Evolutionary conservation across 2,797 vertebrate species (phyloP), one percentile per base, ranked within the genome.

Genomic region (Kryptolebias ocellatus): DNA sequence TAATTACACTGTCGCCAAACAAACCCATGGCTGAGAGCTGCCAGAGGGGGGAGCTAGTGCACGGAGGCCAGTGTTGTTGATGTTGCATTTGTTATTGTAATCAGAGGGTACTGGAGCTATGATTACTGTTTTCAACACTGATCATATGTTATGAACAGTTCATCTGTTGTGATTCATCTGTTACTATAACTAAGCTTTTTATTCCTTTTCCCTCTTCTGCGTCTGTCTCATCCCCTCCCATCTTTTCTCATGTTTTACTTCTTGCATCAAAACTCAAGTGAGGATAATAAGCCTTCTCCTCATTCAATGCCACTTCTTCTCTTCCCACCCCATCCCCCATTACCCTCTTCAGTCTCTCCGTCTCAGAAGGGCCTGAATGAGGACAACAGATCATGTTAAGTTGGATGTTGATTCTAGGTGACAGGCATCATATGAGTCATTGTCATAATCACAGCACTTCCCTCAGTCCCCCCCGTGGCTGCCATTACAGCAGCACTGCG

Each of bases 41-140:
- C 97, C 97, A 96, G 96, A 92, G 89, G 96, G 94, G 95, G 96
- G 96, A 94, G 96, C 96, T 91, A 95, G 90, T 84, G 93, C 85
- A 92, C 94, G 88, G 67, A 92, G 87, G 37, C 84, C 78, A 42
- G 70, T 65, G 45, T 51, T 29, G 61, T 52, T 53, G 24, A 58
- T 72, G 28, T 62, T 51, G 8, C 18, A 58, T 51, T 53, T 55
- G n/a, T 77, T 70, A 72, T 78, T 78, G 72, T 81, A 87, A 91
- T 87, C 79, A 85, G 58, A 61, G 60, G 53, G 64, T 62, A 68
- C 58, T 66, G 72, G 72, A 73, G 74, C n/a, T 78, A 79, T 82
- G 79, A 90, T 87, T 79, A 83, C 58, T 64, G 44, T 53, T 79
- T 83, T 72, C 60, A 78, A 65, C 64, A 69, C 29, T 42, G 63